Evolutionary conservation across 2,888 invertebrate species (phyloP).

Genomic region (Tupiocoris notatus): DNA sequence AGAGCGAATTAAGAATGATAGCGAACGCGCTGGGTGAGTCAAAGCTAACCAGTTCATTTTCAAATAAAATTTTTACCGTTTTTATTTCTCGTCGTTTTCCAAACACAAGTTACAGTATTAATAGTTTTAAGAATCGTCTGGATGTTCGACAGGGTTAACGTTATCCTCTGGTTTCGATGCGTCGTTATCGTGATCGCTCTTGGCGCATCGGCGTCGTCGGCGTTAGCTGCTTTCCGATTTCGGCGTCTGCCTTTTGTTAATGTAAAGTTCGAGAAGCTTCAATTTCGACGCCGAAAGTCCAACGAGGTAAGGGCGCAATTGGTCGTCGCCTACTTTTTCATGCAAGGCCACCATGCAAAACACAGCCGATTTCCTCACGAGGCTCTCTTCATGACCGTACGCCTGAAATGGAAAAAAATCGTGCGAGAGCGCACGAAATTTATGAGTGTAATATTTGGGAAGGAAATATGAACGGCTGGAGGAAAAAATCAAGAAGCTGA

Average conservation of each 20-base stretch:
- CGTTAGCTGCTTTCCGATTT: constrained; percentile 36
- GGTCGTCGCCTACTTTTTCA: constrained; percentile 81
- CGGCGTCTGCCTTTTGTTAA: constrained; percentile 55
- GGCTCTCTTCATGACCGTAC: constrained; percentile 87
- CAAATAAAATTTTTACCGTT: neutral
- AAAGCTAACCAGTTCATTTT: constrained; percentile 7
- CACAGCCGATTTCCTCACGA: constrained; percentile 92
- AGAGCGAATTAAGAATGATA: neutral
- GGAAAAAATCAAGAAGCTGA: too few relatives aligned
- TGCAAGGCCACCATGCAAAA: constrained; percentile 97
- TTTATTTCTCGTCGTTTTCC: neutral
- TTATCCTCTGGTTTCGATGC: neutral
- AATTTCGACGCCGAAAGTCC: constrained; percentile 86
- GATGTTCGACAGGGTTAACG: neutral
- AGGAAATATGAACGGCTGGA: too few relatives aligned
- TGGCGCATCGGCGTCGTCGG: constrained; percentile 27
- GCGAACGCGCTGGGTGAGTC: constrained; percentile 1
- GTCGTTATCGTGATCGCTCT: neutral
- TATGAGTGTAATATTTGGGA: too few relatives aligned
- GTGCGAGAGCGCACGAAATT: too few relatives aligned
- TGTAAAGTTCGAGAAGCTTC: constrained; percentile 77
- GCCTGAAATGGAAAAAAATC: constrained; percentile 64
- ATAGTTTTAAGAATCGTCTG: neutral
- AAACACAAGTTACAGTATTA: neutral
- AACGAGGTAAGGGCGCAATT: constrained; percentile 75